A percentile compares a stretch with the other conserved stretches of the same genome.
phyloP scores from a whole-genome alignment of 2,113 vertebrate genomes.

The Anhinga rufa region DNA sequence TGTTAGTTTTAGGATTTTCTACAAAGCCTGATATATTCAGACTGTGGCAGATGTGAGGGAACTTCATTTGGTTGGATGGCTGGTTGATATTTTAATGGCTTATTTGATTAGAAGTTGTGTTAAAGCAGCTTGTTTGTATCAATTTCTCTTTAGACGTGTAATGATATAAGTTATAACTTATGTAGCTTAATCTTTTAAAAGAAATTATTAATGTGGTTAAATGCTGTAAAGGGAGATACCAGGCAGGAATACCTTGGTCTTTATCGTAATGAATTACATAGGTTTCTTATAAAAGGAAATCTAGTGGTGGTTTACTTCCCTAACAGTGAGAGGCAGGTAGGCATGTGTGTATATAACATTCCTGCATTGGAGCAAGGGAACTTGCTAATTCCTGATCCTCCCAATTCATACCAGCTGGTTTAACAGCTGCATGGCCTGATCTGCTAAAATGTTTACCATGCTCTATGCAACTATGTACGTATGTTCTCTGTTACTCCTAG shows the following conservation, averaged over 20 bases:
- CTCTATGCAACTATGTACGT: rapidly evolving
- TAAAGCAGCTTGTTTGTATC: neutral
- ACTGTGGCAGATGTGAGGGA: neutral
- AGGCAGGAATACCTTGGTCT: neutral
- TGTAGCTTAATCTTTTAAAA: neutral
- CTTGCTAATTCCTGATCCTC: neutral
- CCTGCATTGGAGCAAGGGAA: neutral
- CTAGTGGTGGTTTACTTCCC: neutral
- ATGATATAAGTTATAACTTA: neutral
- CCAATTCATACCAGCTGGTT: neutral
- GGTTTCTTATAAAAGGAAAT: neutral
- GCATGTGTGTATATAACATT: neutral
- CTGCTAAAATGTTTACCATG: neutral
- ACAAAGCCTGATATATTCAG: neutral
- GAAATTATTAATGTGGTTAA: neutral
- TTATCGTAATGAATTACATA: rapidly evolving
- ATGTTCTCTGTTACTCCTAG: neutral
- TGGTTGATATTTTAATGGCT: neutral
- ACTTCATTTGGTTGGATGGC: neutral
- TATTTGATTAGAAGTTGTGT: neutral
- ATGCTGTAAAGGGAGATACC: neutral
- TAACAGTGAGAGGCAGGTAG: neutral
- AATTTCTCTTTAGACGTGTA: neutral
- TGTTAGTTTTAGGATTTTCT: neutral
- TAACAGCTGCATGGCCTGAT: neutral